These are phyloP conservation scores for Chloebia gouldiae DNA, from an alignment of 2,113 vertebrate species.

Conservation along the genomic window DNA sequence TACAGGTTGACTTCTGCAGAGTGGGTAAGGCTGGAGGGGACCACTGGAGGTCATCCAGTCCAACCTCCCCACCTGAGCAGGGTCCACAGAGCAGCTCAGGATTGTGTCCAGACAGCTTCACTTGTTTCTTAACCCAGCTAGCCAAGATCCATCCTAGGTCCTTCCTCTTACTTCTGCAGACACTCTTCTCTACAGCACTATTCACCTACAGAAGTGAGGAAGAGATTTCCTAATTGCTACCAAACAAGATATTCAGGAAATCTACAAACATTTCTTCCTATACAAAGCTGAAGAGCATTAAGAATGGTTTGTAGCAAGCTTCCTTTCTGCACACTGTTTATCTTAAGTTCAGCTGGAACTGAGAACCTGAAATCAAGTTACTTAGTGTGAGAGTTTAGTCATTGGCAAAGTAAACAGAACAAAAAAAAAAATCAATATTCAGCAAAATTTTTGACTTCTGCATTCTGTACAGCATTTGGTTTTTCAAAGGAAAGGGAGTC, in stretches of 20 bases:
- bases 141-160: background rate
- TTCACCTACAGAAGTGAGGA: background rate
- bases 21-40: background rate
- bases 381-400: background rate
- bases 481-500: background rate
- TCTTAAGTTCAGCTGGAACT: background rate
- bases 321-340: background rate
- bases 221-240: background rate
- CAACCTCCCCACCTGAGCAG: background rate
- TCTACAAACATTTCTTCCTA: background rate
- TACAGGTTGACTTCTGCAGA: background rate
- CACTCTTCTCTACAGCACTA: background rate
- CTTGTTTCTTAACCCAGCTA: background rate
- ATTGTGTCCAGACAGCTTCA: rapidly evolving
- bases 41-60: background rate
- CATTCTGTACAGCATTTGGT: rapidly evolving
- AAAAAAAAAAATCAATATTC: background rate
- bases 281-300: background rate
- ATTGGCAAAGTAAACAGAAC: background rate
- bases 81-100: background rate
- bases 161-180: background rate
- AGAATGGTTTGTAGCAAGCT: background rate
- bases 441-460: background rate
- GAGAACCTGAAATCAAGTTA: background rate
- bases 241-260: background rate